phyloP scores from a whole-genome alignment of 2,797 vertebrate species.

The Limnodromus scolopaceus region DNA sequence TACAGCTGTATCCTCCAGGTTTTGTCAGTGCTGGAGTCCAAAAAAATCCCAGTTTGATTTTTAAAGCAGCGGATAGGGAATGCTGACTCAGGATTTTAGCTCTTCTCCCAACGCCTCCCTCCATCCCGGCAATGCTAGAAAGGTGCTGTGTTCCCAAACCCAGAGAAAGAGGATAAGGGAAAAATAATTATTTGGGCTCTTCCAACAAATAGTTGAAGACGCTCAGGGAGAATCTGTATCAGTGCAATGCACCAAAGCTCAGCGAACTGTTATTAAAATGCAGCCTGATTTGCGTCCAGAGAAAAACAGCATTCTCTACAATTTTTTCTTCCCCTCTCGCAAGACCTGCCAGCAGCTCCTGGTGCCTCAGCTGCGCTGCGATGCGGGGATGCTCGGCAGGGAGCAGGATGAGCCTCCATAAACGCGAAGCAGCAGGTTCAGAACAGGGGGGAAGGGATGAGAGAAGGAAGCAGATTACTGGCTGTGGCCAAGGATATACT shows the following conservation, averaged over 20 bases:
- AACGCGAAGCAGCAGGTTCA: neutral
- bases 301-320: neutral
- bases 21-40: neutral
- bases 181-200: neutral
- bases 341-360: neutral
- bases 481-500: neutral
- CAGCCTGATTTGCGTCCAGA: neutral
- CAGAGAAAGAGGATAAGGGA: neutral
- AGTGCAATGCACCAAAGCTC: neutral
- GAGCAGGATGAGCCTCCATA: neutral
- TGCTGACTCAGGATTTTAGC: conserved; percentile 18
- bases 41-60: neutral
- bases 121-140: neutral
- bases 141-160: neutral
- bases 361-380: neutral
- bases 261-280: neutral
- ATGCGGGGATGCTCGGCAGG: neutral
- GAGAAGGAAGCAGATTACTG: conserved; percentile 29
- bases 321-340: neutral
- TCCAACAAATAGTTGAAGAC: neutral
- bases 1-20: neutral
- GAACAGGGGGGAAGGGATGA: neutral
- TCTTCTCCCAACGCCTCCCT: accelerated
- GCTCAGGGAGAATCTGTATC: neutral
- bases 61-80: neutral